Evolutionary conservation across 2,888 invertebrate genomes (phyloP), one percentile per base, ranked within the genome.

Genomic region (Aspidiotus destructor): DNA sequence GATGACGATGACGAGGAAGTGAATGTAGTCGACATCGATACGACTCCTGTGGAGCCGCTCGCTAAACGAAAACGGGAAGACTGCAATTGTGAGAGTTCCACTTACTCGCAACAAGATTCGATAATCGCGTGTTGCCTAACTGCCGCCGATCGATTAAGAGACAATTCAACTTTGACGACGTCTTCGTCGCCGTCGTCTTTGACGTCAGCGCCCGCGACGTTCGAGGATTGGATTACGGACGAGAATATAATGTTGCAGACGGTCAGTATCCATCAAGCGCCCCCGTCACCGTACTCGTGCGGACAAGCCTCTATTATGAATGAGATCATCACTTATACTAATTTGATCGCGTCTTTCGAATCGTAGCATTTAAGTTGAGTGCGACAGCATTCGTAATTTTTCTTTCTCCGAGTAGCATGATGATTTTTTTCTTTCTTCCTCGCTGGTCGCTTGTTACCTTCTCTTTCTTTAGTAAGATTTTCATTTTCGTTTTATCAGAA

Each of bases 241-340:
- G 63, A 58, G 69, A 69, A 11, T 62, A 63, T 62, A 58, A 62
- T 55, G 63, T 63, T 41, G 61, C 69, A 7, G 70, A 60, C 70
- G 69, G 68, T 44, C 63, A 69, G 61, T 58, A 69, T 48, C 64
- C 62, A 70, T 15, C 64, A 44, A 55, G 10, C 62, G 15, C 48
- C 69, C 13, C 60, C 70, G 60, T 17, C 70, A 17, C 15, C 65
- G n/a, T 77, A 76, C 70, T 78, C 78, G 69, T 86, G 85, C 74
- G 85, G 85, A 41, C 85, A 85, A 73, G 83, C 85, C 60, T 84
- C 85, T 74, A 82, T 85, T 79, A 80, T 83, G 74, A 83, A 82
- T 74, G 85, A 85, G 76, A 74, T 82, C 70, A 82, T 81, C 73
- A 82, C 82, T 74, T 83, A 82, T 76, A 83, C 82, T 74, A 82